Base-by-base conservation (phyloP, 2,888 invertebrate species). In the Dryococelus australis region DNA sequence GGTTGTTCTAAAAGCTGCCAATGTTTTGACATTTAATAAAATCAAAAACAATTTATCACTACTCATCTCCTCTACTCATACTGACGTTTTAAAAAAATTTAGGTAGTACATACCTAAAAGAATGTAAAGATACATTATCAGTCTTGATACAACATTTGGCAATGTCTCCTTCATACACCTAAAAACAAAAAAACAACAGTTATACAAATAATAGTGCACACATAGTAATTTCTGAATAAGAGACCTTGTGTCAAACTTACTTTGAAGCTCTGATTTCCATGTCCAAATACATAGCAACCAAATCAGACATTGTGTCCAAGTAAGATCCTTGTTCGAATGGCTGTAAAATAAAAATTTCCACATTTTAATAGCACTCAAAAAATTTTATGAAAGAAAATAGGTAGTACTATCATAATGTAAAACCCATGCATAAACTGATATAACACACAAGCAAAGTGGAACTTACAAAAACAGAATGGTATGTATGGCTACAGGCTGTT, bases 231-330 rank as follows among this genome's bases (percentile, higher is more conserved):
- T 35, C 35, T 35, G 35, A 35, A 3, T 35, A 35, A 35, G 35
- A 35, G 35, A 35, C 35, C 35, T 35, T 35, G 35, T 4, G 35
- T 35, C 35, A 35, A 35, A 85, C 86, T 87, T 84, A 89, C 90
- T 90, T 92, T 90, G 93, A 90, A 86, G 92, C 92, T 89, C 92
- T 92, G 84, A 93, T 90, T 90, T 93, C 93, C 91, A 93, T 91
- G 88, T 93, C 93, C 90, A 93, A 91, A 89, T 92, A 93, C 90
- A 92, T 91, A 16, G 93, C 92, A 89, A 93, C 90, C 65, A 93
- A 90, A 89, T 92, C 91, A 51, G 92, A 92, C 93, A 93, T 93
- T 87, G 91, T 91, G 88, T 92, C 92, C 89, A 93, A 90, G 90
- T 93, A 93, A 86, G 89, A 89, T 84, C 91, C 90, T 87, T 91